A percentile compares a stretch with the other conserved stretches of the same genome.
Conservation (phyloP, 1,140 invertebrate species). For the Aporrectodea caliginosa region DNA sequence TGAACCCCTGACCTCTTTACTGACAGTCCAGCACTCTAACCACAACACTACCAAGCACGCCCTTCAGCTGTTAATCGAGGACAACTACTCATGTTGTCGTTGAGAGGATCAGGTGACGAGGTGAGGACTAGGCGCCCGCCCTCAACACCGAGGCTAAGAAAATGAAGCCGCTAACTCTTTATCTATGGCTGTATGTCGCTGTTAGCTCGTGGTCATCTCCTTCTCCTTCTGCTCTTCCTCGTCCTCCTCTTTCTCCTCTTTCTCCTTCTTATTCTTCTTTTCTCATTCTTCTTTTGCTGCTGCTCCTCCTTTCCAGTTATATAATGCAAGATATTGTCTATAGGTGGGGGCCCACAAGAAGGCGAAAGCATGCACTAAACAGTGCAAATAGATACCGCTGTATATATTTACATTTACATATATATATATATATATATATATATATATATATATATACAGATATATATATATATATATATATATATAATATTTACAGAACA, state of each 20-base stretch:
- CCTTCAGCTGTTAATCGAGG: background rate
- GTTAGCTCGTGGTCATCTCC: background rate
- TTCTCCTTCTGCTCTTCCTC: background rate
- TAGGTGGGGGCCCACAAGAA: background rate
- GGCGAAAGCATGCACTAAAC: background rate
- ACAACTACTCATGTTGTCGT: no score
- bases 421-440: background rate
- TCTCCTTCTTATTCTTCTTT: background rate
- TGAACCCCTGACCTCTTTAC: background rate
- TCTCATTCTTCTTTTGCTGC: background rate
- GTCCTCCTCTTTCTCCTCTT: background rate
- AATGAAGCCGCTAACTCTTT: background rate
- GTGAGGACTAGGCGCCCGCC: background rate
- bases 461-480: conserved; percentile 28
- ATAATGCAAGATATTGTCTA: background rate
- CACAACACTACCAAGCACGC: background rate
- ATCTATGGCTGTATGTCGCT: background rate
- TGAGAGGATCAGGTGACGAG: background rate
- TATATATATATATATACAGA: background rate
- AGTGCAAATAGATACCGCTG: background rate
- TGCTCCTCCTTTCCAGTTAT: background rate
- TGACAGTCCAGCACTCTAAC: background rate
- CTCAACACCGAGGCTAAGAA: background rate
- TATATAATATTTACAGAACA: conserved; percentile 9
- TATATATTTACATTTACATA: background rate